Conservation (phyloP, 2,888 invertebrate species). For the Drosophila neotestacea region DNA sequence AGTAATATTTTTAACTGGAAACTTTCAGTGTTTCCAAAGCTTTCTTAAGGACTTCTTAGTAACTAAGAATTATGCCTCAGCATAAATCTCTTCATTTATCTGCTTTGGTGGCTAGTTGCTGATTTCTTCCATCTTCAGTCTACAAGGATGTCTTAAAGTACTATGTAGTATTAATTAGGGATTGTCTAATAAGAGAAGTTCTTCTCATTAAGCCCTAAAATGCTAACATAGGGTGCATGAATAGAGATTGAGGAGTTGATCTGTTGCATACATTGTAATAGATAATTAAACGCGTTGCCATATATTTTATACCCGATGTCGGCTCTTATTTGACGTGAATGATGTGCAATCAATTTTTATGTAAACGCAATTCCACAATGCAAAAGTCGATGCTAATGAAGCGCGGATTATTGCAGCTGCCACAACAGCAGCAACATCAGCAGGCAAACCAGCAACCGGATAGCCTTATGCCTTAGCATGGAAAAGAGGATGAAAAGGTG, state of each 20-base stretch:
- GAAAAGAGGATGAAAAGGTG: neutral
- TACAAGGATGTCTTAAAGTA: neutral
- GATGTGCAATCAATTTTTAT: conserved; percentile 70
- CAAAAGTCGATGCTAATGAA: conserved; percentile 73
- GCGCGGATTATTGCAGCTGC: conserved; percentile 48
- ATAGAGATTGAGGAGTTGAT: conserved; percentile 21
- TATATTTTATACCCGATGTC: conserved; percentile 54
- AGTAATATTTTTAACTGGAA: too few relatives aligned
- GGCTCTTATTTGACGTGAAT: conserved; percentile 58
- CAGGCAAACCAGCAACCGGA: conserved; percentile 21
- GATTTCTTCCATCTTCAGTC: neutral
- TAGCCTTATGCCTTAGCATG: conserved; percentile 59
- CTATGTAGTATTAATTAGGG: conserved; percentile 28
- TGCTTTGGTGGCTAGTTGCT: conserved; percentile 3
- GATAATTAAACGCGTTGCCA: conserved; percentile 60
- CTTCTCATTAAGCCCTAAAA: conserved; percentile 6
- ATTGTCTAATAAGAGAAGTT: conserved; percentile 37
- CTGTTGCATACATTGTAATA: conserved; percentile 52
- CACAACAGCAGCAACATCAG: conserved; percentile 14
- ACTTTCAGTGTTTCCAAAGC: too few relatives aligned
- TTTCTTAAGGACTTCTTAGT: too few relatives aligned
- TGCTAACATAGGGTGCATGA: conserved; percentile 1
- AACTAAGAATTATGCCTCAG: neutral
- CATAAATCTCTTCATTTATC: neutral
- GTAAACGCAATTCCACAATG: conserved; percentile 64